Base-by-base conservation (phyloP, 2,113 vertebrate species). In the Isichthys henryi region DNA sequence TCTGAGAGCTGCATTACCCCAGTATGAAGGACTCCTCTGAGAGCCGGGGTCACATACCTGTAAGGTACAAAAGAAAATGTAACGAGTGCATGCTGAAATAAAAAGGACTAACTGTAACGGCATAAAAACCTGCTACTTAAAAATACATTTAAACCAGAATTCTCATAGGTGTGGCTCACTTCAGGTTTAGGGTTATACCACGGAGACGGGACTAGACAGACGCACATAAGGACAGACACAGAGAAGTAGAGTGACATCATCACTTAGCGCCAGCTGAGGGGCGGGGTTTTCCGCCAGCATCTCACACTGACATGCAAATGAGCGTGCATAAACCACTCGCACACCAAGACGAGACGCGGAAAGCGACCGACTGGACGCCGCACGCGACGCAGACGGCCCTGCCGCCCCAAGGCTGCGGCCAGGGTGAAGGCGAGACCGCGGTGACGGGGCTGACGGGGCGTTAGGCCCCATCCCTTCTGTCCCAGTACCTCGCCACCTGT, bases 21-120 rank as follows among this genome's bases (percentile, higher is more conserved):
- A 35, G 66, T 77, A 77, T 39, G 13, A 80, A 39, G 39, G 27
- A 82, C 62, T 74, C n/a, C 66, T 53, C 21, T 49, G 58, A 39
- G 53, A 56, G 58, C 21, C 5, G 88, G 92, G 93, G 90, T 93
- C 89, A 93, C 93, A 94, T 95, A 96, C 95, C 95, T 96, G 94
- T 96, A 95, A 96, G 95, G 95, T 96, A 96, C 94, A 96, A 95
- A 92, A 93, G 93, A 93, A 89, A 90, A 88, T 91, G 93, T 92
- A 89, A 88, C 91, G 17, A 95, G 92, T 92, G 48, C 45, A n/a
- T 49, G 46, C 17, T 35, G 70, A 53, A 45, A 88, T 45, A 27
- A 80, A 52, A 82, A 46, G 31, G 19, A 88, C 87, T 58, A 53
- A 62, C 35, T 19, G 77, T 58, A 53, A 82, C 13, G 49, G 27